Conservation (phyloP, 2,113 vertebrate species). For the Azemiops feae region DNA sequence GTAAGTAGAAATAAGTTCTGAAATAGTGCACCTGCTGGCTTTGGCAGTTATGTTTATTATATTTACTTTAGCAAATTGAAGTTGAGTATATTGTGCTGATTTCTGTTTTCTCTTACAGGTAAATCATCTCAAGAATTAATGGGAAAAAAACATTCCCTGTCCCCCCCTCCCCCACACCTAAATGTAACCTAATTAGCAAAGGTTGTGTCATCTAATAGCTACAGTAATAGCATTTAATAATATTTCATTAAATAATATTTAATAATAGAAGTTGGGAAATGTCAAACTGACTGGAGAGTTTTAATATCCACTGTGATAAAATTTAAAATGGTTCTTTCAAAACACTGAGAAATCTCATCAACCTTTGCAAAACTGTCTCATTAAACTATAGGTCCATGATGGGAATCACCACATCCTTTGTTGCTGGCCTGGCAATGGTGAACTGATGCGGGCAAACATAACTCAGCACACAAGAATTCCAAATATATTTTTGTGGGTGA, state of each 20-base stretch:
- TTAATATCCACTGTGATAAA: neutral
- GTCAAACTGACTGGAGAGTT: neutral
- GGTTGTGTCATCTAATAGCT: neutral
- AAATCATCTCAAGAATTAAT: neutral
- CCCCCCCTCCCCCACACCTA: neutral
- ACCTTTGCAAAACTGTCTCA: neutral
- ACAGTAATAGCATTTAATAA: neutral
- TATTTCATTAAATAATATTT: neutral
- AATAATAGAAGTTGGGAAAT: neutral
- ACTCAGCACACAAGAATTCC: constrained; percentile 6
- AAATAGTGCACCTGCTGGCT: neutral
- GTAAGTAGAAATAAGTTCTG: constrained; percentile 2
- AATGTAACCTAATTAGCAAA: neutral
- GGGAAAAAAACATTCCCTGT: neutral
- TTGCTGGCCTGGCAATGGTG: neutral
- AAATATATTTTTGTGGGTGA: neutral
- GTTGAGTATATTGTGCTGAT: neutral
- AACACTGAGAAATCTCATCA: neutral
- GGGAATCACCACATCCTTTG: neutral
- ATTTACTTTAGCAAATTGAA: constrained; percentile 1
- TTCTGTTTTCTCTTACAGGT: neutral
- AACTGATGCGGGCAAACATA: neutral
- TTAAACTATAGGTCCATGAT: neutral
- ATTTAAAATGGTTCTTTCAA: neutral
- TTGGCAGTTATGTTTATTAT: neutral